These are phyloP conservation scores for Gnatocerus cornutus DNA, from an alignment of 2,888 invertebrate species.

Conservation along the genomic window DNA sequence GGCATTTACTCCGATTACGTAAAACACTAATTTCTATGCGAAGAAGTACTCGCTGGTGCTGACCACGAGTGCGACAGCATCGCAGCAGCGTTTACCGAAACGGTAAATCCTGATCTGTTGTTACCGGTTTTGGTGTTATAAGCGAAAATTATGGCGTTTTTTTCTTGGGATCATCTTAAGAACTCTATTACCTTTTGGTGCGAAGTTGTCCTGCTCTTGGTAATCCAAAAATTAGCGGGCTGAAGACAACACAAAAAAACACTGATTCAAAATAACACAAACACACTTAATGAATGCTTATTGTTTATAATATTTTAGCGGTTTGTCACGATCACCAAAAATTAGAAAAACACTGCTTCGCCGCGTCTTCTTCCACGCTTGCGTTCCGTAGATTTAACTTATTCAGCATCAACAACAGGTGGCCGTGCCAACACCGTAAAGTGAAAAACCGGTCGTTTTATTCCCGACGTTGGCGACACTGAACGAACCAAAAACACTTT, in stretches of 20 bases:
- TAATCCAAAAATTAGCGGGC: constrained; percentile 30
- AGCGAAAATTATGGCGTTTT: constrained; percentile 22
- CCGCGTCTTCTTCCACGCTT: constrained; percentile 48
- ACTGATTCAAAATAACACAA: constrained; percentile 15
- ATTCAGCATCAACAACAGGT: constrained; percentile 42
- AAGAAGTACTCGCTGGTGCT: not conserved
- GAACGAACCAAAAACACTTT: not conserved
- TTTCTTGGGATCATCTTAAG: constrained; percentile 9
- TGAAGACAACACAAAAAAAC: constrained; percentile 11
- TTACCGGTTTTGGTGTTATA: constrained; percentile 7
- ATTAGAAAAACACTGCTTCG: constrained; percentile 42
- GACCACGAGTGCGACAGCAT: constrained; percentile 1
- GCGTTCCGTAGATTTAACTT: constrained; percentile 46
- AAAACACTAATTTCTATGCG: constrained; percentile 6
- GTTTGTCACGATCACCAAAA: constrained; percentile 41
- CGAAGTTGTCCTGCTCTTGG: constrained; percentile 28
- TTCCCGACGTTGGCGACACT: constrained; percentile 23
- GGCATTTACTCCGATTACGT: constrained; percentile 25
- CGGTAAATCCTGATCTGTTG: constrained; percentile 14
- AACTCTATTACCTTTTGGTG: constrained; percentile 17
- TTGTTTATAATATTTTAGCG: constrained; percentile 21
- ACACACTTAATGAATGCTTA: constrained; percentile 16
- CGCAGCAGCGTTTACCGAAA: constrained; percentile 5
- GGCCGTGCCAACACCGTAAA: constrained; percentile 17
- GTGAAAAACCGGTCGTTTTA: not conserved